Evolutionary conservation across 1,140 invertebrate species (phyloP), one percentile per base, ranked within the genome.

Genomic region (Drosophila mauritiana): DNA sequence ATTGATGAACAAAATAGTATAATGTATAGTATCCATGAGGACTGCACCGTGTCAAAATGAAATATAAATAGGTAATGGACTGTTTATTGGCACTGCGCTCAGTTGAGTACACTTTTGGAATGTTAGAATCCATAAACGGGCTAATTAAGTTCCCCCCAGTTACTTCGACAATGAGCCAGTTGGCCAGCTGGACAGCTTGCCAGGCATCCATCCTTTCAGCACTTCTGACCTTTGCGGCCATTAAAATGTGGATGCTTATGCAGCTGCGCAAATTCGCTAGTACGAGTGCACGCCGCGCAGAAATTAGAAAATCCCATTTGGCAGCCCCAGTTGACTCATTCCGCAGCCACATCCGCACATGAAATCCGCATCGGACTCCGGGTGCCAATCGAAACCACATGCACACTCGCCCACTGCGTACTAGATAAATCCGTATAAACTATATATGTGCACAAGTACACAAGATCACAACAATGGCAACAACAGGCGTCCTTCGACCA

Each of bases 401-500:
- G 63, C 63, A 63, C 58, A 37, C 7, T 43, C 64, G 64, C 64
- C 64, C 64, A 68, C 59, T 58, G 59, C 59, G 59, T 62, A 62
- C 48, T 36, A 61, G 25, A 64, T 36, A 68, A 45, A 45, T 8
- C 40, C 8, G n/a, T 17, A 17, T 7, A 3, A 13, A 11, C 6
- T 59, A 12, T 12, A 39, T 22, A 2, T 5, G 13, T 13, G 1
- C 6, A 13, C 25, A 54, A 39, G 25, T 61, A 42, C 53, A 36
- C 31, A 36, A 6, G 34, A 31, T 10, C 12, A 55, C 53, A 17
- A 73, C 48, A 65, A 78, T 53, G 65, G 65, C 63, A 78, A 62
- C 72, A 65, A 81, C 73, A 57, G 83, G 84, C 83, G 82, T 86
- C 82, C 82, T 86, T 86, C 82, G 62, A 75, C 69, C 83, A 83